These are phyloP conservation scores for Hyppa rectilinea DNA, from an alignment of 2,888 invertebrate species.

Conservation along the genomic window DNA sequence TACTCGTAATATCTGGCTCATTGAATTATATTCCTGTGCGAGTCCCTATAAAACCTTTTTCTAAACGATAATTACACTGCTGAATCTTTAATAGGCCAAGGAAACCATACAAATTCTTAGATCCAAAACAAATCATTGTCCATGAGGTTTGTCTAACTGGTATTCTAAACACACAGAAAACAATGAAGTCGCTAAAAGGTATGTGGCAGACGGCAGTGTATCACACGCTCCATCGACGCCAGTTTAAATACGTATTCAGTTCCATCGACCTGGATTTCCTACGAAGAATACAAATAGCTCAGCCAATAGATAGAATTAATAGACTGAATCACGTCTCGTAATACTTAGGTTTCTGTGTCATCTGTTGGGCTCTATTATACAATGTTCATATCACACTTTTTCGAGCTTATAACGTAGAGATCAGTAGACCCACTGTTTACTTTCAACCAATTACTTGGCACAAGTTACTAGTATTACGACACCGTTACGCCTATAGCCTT, in stretches of 20 bases:
- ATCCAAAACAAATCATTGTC: constrained; percentile 58
- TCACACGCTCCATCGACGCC: constrained; percentile 74
- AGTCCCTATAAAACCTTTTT: too few relatives aligned
- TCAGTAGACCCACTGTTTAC: constrained; percentile 28
- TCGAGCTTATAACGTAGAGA: constrained; percentile 12
- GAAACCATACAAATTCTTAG: constrained; percentile 59
- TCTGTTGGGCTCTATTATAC: constrained; percentile 33
- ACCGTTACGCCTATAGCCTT: constrained; percentile 55
- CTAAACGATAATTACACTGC: constrained; percentile 43
- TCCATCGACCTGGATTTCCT: constrained; percentile 78
- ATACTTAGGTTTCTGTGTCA: constrained; percentile 55
- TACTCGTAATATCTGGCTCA: constrained; percentile 48
- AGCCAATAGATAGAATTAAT: constrained; percentile 69
- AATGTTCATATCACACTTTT: constrained; percentile 41
- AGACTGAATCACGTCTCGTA: constrained; percentile 66
- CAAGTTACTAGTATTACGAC: constrained; percentile 52
- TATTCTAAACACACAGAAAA: constrained; percentile 73
- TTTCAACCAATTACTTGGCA: constrained; percentile 45
- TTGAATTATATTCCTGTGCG: constrained; percentile 54
- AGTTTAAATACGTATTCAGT: constrained; percentile 72
- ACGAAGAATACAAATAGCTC: constrained; percentile 78
- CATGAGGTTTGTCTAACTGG: constrained; percentile 72
- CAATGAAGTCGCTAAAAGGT: constrained; percentile 72
- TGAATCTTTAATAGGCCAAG: constrained; percentile 57
- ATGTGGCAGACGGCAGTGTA: constrained; percentile 67